Evolutionary conservation across 1,140 invertebrate species (phyloP).

Genomic region (Monochamus saltuarius): DNA sequence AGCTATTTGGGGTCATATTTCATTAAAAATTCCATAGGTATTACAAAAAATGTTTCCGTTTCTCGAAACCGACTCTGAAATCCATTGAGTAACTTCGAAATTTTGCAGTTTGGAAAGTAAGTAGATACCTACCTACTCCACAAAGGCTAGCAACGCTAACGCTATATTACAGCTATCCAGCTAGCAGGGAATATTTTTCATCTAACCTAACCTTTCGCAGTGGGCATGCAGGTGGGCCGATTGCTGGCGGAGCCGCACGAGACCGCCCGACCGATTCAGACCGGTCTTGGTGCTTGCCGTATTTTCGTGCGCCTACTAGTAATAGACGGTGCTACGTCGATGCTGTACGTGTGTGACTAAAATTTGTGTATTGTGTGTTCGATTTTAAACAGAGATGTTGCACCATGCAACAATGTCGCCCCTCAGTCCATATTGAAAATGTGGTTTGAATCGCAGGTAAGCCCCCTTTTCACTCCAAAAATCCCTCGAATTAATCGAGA

Average conservation of each 20-base stretch:
- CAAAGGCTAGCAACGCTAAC: conserved; percentile 2
- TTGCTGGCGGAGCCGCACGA: conserved; percentile 33
- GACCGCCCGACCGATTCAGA: conserved; percentile 35
- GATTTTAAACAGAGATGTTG: conserved; percentile 48
- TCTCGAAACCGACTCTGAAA: too few species aligned
- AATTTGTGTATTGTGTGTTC: conserved; percentile 36
- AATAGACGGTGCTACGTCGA: conserved; percentile 20
- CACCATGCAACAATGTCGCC: conserved; percentile 49
- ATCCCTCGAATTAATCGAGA: conserved; percentile 3
- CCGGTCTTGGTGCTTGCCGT: conserved; percentile 46
- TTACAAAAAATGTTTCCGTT: too few species aligned
- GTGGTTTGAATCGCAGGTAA: conserved; percentile 53
- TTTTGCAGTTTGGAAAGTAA: too few species aligned
- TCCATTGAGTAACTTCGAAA: too few species aligned
- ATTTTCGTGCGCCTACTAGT: conserved; percentile 33
- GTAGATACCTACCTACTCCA: too few species aligned
- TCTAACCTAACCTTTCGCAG: conserved; percentile 50
- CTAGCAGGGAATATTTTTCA: conserved; percentile 13
- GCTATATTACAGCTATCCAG: too few species aligned
- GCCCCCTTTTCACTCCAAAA: conserved; percentile 17
- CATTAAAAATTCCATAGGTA: too few species aligned
- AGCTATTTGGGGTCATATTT: too few species aligned
- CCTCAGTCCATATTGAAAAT: conserved; percentile 48
- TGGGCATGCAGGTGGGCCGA: conserved; percentile 52
- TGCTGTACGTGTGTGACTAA: conserved; percentile 14